Evolutionary conservation across 2,113 vertebrate species (phyloP).

Genomic region (Mohoua ochrocephala): DNA sequence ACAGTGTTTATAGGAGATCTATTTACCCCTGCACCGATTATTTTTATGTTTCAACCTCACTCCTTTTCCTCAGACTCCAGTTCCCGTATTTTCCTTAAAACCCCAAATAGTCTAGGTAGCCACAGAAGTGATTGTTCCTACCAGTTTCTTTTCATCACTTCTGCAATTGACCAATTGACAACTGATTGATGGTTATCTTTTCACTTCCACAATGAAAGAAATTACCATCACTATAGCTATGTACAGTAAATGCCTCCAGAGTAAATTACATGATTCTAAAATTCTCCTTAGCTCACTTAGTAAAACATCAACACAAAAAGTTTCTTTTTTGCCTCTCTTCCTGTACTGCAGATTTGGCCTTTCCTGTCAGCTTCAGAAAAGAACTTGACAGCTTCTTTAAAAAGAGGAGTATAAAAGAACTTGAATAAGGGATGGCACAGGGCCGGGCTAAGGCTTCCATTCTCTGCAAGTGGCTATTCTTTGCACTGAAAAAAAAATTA

Average conservation of each 20-base stretch:
- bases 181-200: conserved; percentile 99
- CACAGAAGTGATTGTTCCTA: conserved; percentile 87
- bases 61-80: conserved; percentile 81
- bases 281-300: conserved; percentile 85
- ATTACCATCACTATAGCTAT: conserved; percentile 99
- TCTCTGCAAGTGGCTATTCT: conserved; percentile 82
- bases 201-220: conserved; percentile 92
- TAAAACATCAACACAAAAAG: conserved; percentile 91
- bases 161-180: conserved; percentile 99
- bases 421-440: conserved; percentile 88
- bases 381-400: conserved; percentile 99
- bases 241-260: conserved; percentile 97
- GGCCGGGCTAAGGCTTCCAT: conserved; percentile 78
- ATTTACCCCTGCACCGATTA: not conserved
- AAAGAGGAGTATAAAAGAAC: conserved; percentile 88
- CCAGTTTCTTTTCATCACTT: conserved; percentile 91
- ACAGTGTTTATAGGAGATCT: not conserved
- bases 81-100: conserved; percentile 83
- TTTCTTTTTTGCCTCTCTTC: conserved; percentile 90
- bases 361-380: conserved; percentile 86
- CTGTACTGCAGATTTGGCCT: conserved; percentile 91
- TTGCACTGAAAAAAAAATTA: conserved; percentile 77
- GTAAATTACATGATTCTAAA: conserved; percentile 99
- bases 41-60: conserved; percentile 44
- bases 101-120: conserved; percentile 88